These are phyloP conservation scores for Diglossa cyanea DNA, from an alignment of 2,797 vertebrate genomes.

Conservation along the genomic window DNA sequence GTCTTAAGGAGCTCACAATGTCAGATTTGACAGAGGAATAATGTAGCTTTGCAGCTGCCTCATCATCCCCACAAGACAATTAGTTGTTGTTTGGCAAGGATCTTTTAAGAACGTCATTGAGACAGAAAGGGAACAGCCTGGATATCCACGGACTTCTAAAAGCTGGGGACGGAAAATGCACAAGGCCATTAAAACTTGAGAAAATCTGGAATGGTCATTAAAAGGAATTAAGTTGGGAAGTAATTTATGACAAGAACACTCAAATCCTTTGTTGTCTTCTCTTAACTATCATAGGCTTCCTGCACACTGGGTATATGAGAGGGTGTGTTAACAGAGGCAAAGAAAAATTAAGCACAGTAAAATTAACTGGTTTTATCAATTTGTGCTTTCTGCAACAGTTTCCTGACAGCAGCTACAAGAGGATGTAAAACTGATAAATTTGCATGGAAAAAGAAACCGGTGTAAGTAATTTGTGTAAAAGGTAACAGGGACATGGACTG, in stretches of 20 bases:
- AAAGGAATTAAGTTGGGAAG: conserved; percentile 71
- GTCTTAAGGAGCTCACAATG: conserved; percentile 32
- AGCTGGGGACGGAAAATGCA: conserved; percentile 46
- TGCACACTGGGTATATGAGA: conserved; percentile 53
- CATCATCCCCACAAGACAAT: conserved; percentile 62
- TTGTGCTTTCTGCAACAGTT: conserved; percentile 77
- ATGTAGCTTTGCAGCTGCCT: conserved; percentile 57
- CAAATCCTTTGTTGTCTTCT: conserved; percentile 69
- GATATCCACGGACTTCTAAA: conserved; percentile 66
- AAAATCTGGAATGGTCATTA: conserved; percentile 72
- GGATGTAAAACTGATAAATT: conserved; percentile 85
- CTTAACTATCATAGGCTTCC: conserved; percentile 68
- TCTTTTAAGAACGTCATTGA: conserved; percentile 62
- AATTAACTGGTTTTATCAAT: conserved; percentile 79
- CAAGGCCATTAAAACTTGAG: conserved; percentile 57
- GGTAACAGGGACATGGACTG: conserved; percentile 80
- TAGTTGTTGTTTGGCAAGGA: conserved; percentile 69
- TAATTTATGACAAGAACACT: conserved; percentile 72
- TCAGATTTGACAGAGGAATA: background rate
- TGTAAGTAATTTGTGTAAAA: conserved; percentile 89
- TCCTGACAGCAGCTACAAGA: conserved; percentile 79
- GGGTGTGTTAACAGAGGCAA: conserved; percentile 48
- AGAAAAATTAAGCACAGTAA: conserved; percentile 68
- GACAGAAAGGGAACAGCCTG: conserved; percentile 64
- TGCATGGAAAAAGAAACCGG: conserved; percentile 86